Evolutionary conservation across 1,140 invertebrate species (phyloP), one percentile per base, ranked within the genome.

Genomic region (Maconellicoccus hirsutus): DNA sequence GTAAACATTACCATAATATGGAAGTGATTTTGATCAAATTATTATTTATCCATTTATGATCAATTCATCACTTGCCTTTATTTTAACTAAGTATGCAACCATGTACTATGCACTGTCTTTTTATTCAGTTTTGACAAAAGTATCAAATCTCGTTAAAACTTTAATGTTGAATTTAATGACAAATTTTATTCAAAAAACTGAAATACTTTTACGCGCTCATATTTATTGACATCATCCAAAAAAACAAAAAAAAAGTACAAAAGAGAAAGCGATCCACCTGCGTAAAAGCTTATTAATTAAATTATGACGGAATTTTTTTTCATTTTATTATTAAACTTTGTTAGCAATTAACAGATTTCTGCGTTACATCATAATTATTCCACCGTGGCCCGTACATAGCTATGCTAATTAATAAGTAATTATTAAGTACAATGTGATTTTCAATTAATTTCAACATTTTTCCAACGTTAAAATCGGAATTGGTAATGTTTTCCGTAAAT

Each of bases 371-470:
- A 66, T 66, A 66, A 66, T 66, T 66, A 66, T 66, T 52, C 6
- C 42, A 52, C 61, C 61, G 19, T 14, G 3, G 61, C 61, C 21
- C 19, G 61, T 25, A 25, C 21, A 25, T 66, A 25, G 61, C 19
- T 25, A 66, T 26, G 61, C 61, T 66, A 66, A 66, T 66, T 66
- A 66, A 66, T 23, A 66, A 66, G 25, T 26, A 66, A 66, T 66
- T 59, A 59, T 59, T 26, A 26, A 66, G 61, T 66, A 66, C 61
- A 66, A 23, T 25, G 61, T 23, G 61, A 66, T 25, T 66, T 52
- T 52, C 42, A 52, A 52, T 52, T 52, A 52, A 33, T 52, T 8
- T 16, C 6, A 19, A 52, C 6, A 16, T 16, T 52, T 52, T 52
- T 52, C 42, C 42, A 52, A 16, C 42, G 42, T 52, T 52, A 52